Evolutionary conservation across 2,888 invertebrate species (phyloP), one percentile per base, ranked within the genome.

Genomic region (Orchestes rusci): DNA sequence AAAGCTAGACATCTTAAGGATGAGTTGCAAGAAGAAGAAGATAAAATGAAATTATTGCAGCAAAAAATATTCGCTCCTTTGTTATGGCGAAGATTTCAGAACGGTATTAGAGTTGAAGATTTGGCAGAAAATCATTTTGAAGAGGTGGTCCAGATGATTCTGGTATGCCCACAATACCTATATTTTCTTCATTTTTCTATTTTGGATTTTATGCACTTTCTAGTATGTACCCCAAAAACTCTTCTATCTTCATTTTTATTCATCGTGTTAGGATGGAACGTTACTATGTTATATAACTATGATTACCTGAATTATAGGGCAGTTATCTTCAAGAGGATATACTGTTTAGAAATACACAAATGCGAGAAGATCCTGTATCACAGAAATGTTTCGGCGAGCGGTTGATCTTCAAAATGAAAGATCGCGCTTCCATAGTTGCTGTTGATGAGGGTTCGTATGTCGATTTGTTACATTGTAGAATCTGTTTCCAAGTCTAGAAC

Each of bases 101-200:
- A 50, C 4, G 65, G 65, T 3, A 59, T 65, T 34, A 56, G 54
- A 44, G 64, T 68, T 28, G 57, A 62, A 48, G 68, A 68, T 52
- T 39, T 67, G 16, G 58, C 60, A 45, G 56, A 62, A 8, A 51
- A 56, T 3, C 44, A 57, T 44, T 65, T 55, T 43, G 52, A 59
- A 5, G 58, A 56, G 34, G 56, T 57, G 8, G 13, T 64, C 15
- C 54, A 60, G 28, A 52, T 67, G 35, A 58, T 67, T 16, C 42
- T 58, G 53, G 63, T 61, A 47, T 36, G 27, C 13, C n/a, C n/a
- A n/a, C n/a, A n/a, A n/a, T n/a, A n/a, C n/a, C 5, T 10, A 7
- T 23, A 23, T 5, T 23, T 10, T 23, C 23, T 23, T 38, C 31
- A n/a, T n/a, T n/a, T n/a, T n/a, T n/a, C n/a, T 23, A 10, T 5